Evolutionary conservation across 2,888 invertebrate species (phyloP), one percentile per base, ranked within the genome.

Genomic region (Tuta absoluta): DNA sequence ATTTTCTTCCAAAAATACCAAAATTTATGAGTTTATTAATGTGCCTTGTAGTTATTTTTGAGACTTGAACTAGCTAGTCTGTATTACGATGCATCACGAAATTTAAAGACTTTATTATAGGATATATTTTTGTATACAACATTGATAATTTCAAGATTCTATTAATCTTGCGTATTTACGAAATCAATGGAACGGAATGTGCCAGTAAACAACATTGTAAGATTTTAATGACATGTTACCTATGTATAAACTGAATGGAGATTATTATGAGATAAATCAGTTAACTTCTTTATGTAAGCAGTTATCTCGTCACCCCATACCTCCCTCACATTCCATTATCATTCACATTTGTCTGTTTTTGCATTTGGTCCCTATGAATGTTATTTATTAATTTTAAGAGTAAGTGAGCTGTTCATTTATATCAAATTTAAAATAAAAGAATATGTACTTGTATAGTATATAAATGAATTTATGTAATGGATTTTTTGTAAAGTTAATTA

Each of bases 51-150:
- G 38, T 58, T 53, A 51, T 65, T 57, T 41, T 66, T 65, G 58
- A 68, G 70, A 70, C 67, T 69, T 59, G 63, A 67, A n/a, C n/a
- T 65, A 65, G 61, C 71, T 71, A 70, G 69, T 70, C 68, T 65
- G 38, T 37, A 8, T 57, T 59, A 38, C 17, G 38, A 21, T 60
- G 23, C 23, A 45, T 24, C n/a, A 60, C 17, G 24, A n/a, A 60
- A 45, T 33, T 56, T 33, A 24, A 24, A 23, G 51, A 53, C 23
- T 56, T 56, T 0, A n/a, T 56, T 28, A 24, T n/a, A 28, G 3
- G 24, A 24, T n/a, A 24, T 28, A 3, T 28, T 24, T 28, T 33
- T 56, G 14, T 56, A 2, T 56, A 56, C 33, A n/a, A 56, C 23
- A 2, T 33, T 33, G n/a, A n/a, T 14, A 17, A 33, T 33, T 33